Evolutionary conservation across 1,140 invertebrate genomes (phyloP).

Genomic region (Caenorhabditis remanei): DNA sequence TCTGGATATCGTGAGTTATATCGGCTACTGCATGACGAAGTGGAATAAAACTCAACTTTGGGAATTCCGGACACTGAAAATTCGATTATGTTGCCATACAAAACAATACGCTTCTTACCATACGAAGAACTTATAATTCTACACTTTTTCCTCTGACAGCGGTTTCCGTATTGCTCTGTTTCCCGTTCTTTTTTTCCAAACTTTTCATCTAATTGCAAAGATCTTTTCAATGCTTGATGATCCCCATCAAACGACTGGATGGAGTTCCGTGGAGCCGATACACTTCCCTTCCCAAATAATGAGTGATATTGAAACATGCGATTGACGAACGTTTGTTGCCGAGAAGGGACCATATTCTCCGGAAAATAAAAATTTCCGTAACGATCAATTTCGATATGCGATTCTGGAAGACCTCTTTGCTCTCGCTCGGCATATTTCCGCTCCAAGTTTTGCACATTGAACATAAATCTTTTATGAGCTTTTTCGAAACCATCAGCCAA

Average conservation of each 20-base stretch:
- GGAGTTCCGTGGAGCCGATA: slow-evolving; percentile 15
- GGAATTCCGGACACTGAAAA: slow-evolving; percentile 29
- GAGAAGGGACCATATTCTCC: background rate
- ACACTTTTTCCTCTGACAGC: background rate
- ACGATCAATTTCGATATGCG: slow-evolving; percentile 7
- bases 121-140: background rate
- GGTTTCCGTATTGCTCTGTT: background rate
- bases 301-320: slow-evolving; percentile 2
- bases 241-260: slow-evolving; percentile 30
- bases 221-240: background rate
- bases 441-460: background rate
- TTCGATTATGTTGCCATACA: no score
- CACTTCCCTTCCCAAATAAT: slow-evolving; percentile 16
- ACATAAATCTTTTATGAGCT: slow-evolving; percentile 10
- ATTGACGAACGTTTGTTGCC: slow-evolving; percentile 21
- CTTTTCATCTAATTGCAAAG: background rate
- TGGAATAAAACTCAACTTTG: background rate
- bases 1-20: background rate
- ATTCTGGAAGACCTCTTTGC: background rate
- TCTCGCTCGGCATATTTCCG: slow-evolving; percentile 13
- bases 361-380: slow-evolving; percentile 26
- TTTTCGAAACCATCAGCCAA: slow-evolving; percentile 16
- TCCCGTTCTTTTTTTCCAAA: background rate
- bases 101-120: background rate
- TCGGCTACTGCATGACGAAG: background rate